Percentiles rank a stretch among this genome's conserved stretches.
Conservation (phyloP, 2,113 vertebrate species). For the Halcyon senegalensis region DNA sequence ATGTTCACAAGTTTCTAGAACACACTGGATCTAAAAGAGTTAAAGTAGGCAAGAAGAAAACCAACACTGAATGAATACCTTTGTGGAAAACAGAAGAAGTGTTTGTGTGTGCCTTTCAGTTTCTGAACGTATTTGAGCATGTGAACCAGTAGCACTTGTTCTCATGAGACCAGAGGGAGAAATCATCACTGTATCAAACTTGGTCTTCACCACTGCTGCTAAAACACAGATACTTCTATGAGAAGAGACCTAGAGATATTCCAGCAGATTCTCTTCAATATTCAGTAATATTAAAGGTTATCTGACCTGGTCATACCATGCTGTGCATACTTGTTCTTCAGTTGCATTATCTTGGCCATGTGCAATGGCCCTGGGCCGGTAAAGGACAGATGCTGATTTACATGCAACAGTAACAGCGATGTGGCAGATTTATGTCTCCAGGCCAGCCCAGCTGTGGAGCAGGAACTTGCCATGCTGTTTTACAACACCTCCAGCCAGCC, state of each 20-base stretch:
- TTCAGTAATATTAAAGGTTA: neutral
- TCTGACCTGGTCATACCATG: neutral
- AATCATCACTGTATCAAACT: neutral
- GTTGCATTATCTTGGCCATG: fast-evolving
- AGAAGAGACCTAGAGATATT: neutral
- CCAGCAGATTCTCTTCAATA: neutral
- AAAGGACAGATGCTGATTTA: neutral
- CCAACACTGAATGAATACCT: neutral
- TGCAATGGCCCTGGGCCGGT: neutral
- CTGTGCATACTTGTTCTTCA: neutral
- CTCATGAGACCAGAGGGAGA: neutral
- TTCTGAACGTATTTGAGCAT: neutral
- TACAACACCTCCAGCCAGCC: neutral
- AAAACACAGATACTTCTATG: fast-evolving
- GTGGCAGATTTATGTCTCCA: neutral
- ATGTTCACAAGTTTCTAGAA: neutral
- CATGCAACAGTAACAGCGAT: fast-evolving
- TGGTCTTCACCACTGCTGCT: neutral
- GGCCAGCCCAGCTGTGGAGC: neutral
- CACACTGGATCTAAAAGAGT: neutral
- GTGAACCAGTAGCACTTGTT: neutral
- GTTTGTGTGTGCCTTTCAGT: neutral
- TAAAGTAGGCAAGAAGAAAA: neutral
- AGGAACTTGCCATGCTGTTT: neutral
- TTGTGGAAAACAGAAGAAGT: neutral